A percentile compares a stretch with the other conserved stretches of the same genome.
These are phyloP conservation scores for Parauchenoglanis ngamensis DNA, from an alignment of 2,797 vertebrate genomes.

Conservation along the genomic window DNA sequence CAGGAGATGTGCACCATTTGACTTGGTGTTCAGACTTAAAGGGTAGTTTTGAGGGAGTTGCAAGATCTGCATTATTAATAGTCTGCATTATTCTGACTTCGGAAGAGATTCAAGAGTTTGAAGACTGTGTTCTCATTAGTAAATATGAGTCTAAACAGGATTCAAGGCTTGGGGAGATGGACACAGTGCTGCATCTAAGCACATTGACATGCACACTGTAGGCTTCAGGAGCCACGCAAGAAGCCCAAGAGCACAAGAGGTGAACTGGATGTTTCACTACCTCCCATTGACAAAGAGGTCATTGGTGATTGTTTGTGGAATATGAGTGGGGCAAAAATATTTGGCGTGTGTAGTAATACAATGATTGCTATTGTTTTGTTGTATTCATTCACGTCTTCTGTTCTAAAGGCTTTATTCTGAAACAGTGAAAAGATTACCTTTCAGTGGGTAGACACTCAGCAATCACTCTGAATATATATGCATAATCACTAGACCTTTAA, in stretches of 20 bases:
- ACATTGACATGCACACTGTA: constrained; percentile 17
- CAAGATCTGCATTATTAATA: background rate
- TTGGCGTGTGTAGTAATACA: constrained; percentile 38
- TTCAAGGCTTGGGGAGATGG: constrained; percentile 14
- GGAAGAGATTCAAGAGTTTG: constrained; percentile 38
- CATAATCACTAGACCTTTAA: constrained; percentile 1
- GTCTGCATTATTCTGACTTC: constrained; percentile 47
- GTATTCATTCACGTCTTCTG: constrained; percentile 37
- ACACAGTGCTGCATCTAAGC: constrained; percentile 6
- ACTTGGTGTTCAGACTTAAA: constrained; percentile 11
- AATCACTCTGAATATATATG: background rate
- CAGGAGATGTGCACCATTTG: constrained; percentile 15
- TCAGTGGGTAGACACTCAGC: background rate
- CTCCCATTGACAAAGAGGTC: constrained; percentile 24
- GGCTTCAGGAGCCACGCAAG: background rate
- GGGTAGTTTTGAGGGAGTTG: constrained; percentile 3
- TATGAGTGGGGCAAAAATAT: constrained; percentile 39
- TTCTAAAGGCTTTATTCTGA: constrained; percentile 14
- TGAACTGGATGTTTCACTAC: constrained; percentile 40
- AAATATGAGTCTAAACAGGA: constrained; percentile 19
- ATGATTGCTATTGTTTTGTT: constrained; percentile 27
- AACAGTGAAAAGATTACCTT: background rate
- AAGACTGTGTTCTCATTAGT: constrained; percentile 33
- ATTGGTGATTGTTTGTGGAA: constrained; percentile 37
- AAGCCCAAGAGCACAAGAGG: background rate